phyloP scores from a whole-genome alignment of 2,888 invertebrate genomes.

The Seira musarum region DNA sequence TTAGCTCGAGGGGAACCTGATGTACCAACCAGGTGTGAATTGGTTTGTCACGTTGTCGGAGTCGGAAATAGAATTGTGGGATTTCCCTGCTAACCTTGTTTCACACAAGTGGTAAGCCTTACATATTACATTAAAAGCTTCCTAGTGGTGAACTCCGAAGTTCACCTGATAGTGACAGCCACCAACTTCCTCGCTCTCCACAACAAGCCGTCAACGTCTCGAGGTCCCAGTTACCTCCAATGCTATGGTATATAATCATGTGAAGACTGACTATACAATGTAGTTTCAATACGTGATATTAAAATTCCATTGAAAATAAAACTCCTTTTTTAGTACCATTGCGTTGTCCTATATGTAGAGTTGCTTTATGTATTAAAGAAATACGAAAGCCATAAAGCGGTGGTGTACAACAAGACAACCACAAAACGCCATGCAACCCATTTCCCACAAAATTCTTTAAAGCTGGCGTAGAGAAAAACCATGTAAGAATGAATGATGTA shows the following conservation, averaged over 20 bases:
- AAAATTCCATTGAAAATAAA: background rate
- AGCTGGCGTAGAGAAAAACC: too few species aligned
- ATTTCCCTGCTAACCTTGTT: background rate
- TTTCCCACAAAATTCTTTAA: slow-evolving; percentile 23
- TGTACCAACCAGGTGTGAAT: background rate
- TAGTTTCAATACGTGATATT: too few species aligned
- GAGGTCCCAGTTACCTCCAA: background rate
- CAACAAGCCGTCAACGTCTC: too few species aligned
- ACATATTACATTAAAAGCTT: background rate
- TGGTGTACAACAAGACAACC: slow-evolving; percentile 22
- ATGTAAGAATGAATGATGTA: background rate
- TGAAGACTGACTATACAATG: too few species aligned
- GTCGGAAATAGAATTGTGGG: background rate
- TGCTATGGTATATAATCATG: too few species aligned
- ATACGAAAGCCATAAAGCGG: slow-evolving; percentile 1
- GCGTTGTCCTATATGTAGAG: too few species aligned
- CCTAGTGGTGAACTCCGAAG: too few species aligned
- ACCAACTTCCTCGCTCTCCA: too few species aligned
- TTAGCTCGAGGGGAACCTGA: too few species aligned
- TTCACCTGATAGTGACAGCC: too few species aligned
- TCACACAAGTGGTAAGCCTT: background rate
- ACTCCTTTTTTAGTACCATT: too few species aligned
- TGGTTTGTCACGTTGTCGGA: background rate
- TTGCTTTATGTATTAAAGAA: too few species aligned
- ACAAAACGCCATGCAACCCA: slow-evolving; percentile 12